These are phyloP conservation scores for Drosophila busckii DNA, from an alignment of 1,140 invertebrate species.

Conservation along the genomic window DNA sequence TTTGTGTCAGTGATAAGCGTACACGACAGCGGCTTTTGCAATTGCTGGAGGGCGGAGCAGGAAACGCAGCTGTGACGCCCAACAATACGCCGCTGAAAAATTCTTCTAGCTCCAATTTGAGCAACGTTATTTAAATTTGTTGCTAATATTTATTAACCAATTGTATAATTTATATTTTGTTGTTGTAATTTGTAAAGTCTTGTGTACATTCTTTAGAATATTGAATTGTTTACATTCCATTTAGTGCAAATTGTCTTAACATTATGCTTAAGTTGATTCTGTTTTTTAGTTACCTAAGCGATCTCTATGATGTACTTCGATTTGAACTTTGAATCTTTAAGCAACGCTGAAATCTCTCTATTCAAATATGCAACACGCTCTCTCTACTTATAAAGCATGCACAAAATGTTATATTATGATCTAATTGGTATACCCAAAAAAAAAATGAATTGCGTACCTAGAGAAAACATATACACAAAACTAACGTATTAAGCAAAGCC, in stretches of 20 bases:
- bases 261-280: constrained; percentile 39
- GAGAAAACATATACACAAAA: constrained; percentile 53
- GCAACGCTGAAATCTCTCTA: constrained; percentile 22
- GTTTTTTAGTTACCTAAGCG: constrained; percentile 45
- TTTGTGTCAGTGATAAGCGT: constrained; percentile 93
- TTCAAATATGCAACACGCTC: constrained; percentile 29
- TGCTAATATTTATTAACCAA: constrained; percentile 5
- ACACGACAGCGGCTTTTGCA: constrained; percentile 87
- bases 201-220: constrained; percentile 26
- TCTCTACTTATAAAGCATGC: constrained; percentile 32
- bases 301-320: constrained; percentile 64
- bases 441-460: constrained; percentile 66
- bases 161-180: constrained; percentile 20
- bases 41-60: constrained; percentile 80
- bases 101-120: constrained; percentile 48
- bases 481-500: constrained; percentile 24
- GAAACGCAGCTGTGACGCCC: constrained; percentile 41
- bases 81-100: constrained; percentile 39
- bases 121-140: constrained; percentile 51
- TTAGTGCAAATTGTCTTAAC: constrained; percentile 58
- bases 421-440: constrained; percentile 31
- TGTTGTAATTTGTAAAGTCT: constrained; percentile 46
- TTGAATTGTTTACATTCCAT: constrained; percentile 56
- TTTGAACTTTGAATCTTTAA: constrained; percentile 33
- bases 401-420: constrained; percentile 30